Evolutionary conservation across 2,888 invertebrate genomes (phyloP).

Genomic region (Tinea trinotella): DNA sequence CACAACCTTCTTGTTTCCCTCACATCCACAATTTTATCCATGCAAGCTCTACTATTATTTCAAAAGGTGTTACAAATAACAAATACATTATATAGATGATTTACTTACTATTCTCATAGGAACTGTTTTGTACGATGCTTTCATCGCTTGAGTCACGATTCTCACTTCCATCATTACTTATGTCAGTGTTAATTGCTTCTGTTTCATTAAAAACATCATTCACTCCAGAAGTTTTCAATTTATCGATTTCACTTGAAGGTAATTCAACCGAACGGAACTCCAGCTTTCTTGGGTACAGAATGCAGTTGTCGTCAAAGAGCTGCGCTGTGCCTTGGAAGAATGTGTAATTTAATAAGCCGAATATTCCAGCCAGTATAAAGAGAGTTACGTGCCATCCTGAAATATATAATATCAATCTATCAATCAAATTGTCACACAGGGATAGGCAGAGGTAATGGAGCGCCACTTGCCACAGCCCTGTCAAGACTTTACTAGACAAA

Average conservation of each 20-base stretch:
- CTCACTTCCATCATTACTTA: background rate
- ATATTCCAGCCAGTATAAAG: constrained; percentile 44
- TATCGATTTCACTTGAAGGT: constrained; percentile 28
- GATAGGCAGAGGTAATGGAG: too few relatives aligned
- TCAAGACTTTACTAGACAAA: too few relatives aligned
- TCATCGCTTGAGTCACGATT: background rate
- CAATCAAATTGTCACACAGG: too few relatives aligned
- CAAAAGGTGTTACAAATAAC: background rate
- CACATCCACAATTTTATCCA: too few relatives aligned
- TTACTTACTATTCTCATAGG: background rate
- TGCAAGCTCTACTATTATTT: too few relatives aligned
- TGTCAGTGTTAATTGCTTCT: background rate
- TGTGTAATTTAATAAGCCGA: constrained; percentile 52
- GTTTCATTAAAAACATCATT: background rate
- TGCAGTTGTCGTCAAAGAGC: constrained; percentile 45
- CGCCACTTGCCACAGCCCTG: too few relatives aligned
- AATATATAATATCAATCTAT: too few relatives aligned
- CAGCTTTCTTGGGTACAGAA: constrained; percentile 43
- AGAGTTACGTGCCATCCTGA: constrained; percentile 55
- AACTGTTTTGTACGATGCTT: background rate
- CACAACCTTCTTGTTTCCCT: too few relatives aligned
- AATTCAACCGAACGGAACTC: constrained; percentile 41
- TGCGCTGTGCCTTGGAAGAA: constrained; percentile 50
- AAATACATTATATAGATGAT: background rate
- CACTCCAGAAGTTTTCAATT: background rate